Conservation (phyloP, 2,797 vertebrate species). For the Orientallactaga sibirica region DNA sequence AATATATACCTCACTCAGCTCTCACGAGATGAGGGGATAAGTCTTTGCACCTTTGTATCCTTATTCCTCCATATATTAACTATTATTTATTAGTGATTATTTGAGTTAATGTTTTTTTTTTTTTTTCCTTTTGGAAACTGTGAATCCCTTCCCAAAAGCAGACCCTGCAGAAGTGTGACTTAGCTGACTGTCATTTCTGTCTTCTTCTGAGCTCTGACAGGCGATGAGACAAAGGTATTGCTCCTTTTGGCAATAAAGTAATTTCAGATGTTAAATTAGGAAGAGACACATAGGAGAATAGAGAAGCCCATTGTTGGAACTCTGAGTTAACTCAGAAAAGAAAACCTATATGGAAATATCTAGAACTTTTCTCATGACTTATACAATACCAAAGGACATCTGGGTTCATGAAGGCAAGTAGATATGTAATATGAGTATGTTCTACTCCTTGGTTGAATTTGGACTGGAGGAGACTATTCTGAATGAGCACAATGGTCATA, state of each 20-base stretch:
- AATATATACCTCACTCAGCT: no score
- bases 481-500: background rate
- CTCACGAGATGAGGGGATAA: no score
- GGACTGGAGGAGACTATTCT: background rate
- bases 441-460: background rate
- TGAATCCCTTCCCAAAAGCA: background rate
- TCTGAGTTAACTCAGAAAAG: background rate
- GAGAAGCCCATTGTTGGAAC: background rate
- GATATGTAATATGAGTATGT: background rate
- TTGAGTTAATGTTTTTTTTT: background rate
- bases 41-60: no score
- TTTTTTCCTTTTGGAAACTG: background rate
- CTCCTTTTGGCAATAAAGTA: background rate
- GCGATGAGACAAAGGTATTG: background rate
- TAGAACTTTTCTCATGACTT: background rate
- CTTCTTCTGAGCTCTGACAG: background rate
- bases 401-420: background rate
- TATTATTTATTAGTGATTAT: background rate
- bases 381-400: background rate
- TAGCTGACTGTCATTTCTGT: background rate
- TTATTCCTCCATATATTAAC: background rate
- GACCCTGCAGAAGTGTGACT: background rate
- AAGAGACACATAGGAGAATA: background rate
- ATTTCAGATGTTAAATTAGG: constrained; percentile 28
- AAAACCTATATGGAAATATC: background rate